Base-by-base conservation (phyloP, 2,113 vertebrate genomes). In the Mesoclemmys tuberculata region DNA sequence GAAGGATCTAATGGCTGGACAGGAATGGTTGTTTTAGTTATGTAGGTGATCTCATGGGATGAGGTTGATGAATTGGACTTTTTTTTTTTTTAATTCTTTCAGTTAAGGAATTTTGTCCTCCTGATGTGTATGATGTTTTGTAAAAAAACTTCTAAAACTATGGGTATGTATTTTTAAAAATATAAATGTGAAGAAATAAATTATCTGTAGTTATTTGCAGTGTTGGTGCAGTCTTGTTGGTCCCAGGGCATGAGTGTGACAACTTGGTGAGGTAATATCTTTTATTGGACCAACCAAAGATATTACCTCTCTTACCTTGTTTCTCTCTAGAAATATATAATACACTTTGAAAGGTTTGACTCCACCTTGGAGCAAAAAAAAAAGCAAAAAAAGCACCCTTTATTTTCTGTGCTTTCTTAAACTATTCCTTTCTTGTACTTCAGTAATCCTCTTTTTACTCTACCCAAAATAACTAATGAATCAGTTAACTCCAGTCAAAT, bases 391-490 rank as follows among this genome's bases (percentile, higher is more conserved):
- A 16, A 64, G 68, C 81, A 46, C 41, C 83, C 81, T 87, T 14
- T 22, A 35, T 74, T 92, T 90, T 64, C 46, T 61, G 4, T 8
- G 1, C 71, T 84, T 94, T 84, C 38, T 61, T 54, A 74, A 95
- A 80, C 10, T 87, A 31, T 11, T 94, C 8, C 5, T 82, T 31
- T 38, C 51, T 8, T 5, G 29, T 52, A 44, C 35, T 49, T 90
- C 41, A 54, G 84, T 85, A 61, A 38, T 56, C 82, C 18, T 82
- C 82, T 83, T 78, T 93, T 46, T 80, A 44, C 74, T 85, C 44
- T 10, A 9, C 81, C 24, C 27, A 54, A 88, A 96, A 80, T 91
- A 93, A 85, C 82, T 81, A 84, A 77, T 68, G 64, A 93, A 82
- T 88, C 64, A 26, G 58, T 96, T 91, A 71, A 29, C n/a, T 82